Evolutionary conservation across 2,797 vertebrate genomes (phyloP), one percentile per base, ranked within the genome.

Genomic region (Liparis tanakae): DNA sequence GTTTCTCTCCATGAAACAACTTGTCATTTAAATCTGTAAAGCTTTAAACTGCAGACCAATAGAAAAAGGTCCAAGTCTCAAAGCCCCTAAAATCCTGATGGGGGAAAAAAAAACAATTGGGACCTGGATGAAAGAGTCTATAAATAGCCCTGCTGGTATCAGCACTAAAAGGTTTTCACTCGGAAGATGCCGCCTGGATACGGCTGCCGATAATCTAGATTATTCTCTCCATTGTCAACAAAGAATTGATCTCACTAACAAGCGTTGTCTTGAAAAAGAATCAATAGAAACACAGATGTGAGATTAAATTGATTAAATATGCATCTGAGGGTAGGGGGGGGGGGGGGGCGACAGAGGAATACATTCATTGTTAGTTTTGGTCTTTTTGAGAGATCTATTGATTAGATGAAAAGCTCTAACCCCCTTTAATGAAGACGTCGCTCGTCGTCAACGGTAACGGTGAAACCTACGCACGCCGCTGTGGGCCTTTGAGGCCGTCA

Each of bases 401-500:
- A 53, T 44, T 50, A 33, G 9, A 25, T 55, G 8, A 63, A 60
- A 67, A 59, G 2, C 13, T 1, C 25, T 59, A 67, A 59, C 51
- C 43, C 6, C 37, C n/a, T 77, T 67, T 43, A 43, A 64, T 13
- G 12, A 37, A 58, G 36, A 44, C 46, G 44, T 15, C 36, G 5
- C 60, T 30, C 25, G 25, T 30, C 25, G 34, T 70, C 64, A 39
- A 63, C n/a, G 15, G 43, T 60, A 22, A 59, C 65, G 37, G 10
- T 57, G 53, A n/a, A 12, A 59, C 53, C 64, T 12, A 3, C 18
- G 53, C 79, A 51, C 67, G 76, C 72, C 83, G 77, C 74, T 63
- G 70, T 64, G 20, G 18, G 55, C 20, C 70, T 76, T 70, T 80
- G 75, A 83, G 79, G 65, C 70, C 22, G 51, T 70, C 63, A 37